Conservation (phyloP, 2,113 vertebrate species). For the Plectropomus leopardus region DNA sequence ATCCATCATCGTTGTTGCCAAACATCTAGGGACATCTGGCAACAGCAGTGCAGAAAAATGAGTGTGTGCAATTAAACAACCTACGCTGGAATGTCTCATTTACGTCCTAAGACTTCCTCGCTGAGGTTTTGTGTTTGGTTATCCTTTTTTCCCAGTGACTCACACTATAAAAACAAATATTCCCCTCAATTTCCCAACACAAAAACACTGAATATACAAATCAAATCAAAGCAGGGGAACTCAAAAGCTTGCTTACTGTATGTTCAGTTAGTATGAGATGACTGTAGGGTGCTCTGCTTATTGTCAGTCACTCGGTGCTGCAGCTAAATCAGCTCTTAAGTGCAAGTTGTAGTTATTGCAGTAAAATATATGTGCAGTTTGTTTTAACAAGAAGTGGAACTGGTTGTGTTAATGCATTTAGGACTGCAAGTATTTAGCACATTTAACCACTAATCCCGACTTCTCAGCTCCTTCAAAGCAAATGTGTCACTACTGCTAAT, state of each 20-base stretch:
- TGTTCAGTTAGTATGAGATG: conserved; percentile 35
- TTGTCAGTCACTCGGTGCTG: conserved; percentile 24
- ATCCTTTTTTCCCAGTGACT: conserved; percentile 46
- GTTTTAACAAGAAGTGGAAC: conserved; percentile 26
- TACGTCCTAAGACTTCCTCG: conserved; percentile 58
- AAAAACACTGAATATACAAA: conserved; percentile 46
- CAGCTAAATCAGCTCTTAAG: conserved; percentile 24
- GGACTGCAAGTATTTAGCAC: conserved; percentile 13
- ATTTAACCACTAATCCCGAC: conserved; percentile 22
- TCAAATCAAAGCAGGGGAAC: conserved; percentile 40
- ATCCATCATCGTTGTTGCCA: conserved; percentile 62
- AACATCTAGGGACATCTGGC: conserved; percentile 55
- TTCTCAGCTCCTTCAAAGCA: neutral
- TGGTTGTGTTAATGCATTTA: conserved; percentile 30
- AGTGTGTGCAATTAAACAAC: conserved; percentile 58
- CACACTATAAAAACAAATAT: conserved; percentile 62
- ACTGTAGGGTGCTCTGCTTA: conserved; percentile 40
- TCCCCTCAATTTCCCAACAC: conserved; percentile 40
- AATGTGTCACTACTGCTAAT: neutral
- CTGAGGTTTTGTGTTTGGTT: conserved; percentile 70
- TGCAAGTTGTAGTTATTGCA: conserved; percentile 10
- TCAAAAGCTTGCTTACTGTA: conserved; percentile 24
- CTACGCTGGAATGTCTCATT: conserved; percentile 65
- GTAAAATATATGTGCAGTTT: neutral
- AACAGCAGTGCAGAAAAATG: conserved; percentile 25